Percentiles rank a stretch among this genome's conserved stretches.
These are phyloP conservation scores for Odontomyia ornata DNA, from an alignment of 2,888 invertebrate genomes.

Conservation along the genomic window DNA sequence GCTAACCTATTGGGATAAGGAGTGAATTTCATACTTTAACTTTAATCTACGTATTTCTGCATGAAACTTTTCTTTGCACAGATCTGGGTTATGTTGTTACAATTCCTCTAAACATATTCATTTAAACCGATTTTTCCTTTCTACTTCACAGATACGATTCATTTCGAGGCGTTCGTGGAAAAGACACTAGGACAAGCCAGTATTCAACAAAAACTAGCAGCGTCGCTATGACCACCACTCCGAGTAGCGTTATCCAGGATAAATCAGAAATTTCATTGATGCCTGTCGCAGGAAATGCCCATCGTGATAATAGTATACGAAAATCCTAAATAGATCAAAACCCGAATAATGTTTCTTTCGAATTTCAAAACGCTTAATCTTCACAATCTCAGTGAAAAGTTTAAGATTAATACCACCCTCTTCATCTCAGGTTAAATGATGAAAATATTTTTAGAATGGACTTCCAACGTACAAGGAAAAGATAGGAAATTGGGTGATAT, in stretches of 20 bases:
- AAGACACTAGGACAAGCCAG: slow-evolving; percentile 59
- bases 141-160: slow-evolving; percentile 57
- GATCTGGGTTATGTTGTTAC: neutral
- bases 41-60: neutral
- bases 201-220: slow-evolving; percentile 62
- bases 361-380: neutral
- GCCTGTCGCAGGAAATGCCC: neutral
- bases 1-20: neutral
- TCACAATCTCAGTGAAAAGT: neutral
- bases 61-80: neutral
- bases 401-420: neutral
- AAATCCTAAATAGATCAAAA: neutral
- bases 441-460: no score
- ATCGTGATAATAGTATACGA: neutral
- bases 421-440: no score
- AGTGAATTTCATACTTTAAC: neutral
- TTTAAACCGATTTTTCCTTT: slow-evolving; percentile 25
- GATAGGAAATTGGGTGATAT: no score
- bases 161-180: slow-evolving; percentile 57
- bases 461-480: no score
- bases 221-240: slow-evolving; percentile 59
- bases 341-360: neutral
- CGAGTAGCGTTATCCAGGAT: slow-evolving; percentile 52
- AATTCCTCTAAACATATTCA: neutral
- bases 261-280: slow-evolving; percentile 52